Evolutionary conservation across 2,888 invertebrate genomes (phyloP), one percentile per base, ranked within the genome.

Genomic region (Lithophane leautieri): DNA sequence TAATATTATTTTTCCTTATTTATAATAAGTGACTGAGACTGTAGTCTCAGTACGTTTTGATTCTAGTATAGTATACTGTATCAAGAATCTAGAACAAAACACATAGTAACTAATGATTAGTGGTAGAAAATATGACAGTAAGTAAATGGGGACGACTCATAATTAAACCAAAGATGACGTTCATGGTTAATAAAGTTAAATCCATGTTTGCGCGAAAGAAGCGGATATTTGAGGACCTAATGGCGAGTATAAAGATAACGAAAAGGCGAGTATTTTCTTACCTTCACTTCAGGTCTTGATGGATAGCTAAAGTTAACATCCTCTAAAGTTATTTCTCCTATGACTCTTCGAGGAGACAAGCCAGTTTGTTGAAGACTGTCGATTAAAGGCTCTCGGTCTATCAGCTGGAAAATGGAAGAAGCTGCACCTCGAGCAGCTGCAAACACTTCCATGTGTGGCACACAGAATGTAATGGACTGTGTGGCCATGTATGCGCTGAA

Each of bases 221-320:
- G 50, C 28, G 22, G 14, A 7, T 56, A 34, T 52, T 66, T 34
- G 34, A 16, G 28, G 28, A 28, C 9, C 14, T 28, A 34, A 22
- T 52, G 22, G 52, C 16, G 34, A 34, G n/a, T 54, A 6, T 44
- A 2, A n/a, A 54, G 9, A 22, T 58, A 28, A 22, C 12, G n/a
- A 40, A 14, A 4, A 19, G 9, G 12, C 6, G 19, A 22, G 14
- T 47, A 40, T 14, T 40, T 44, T 50, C 14, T 50, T 91, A 97
- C 97, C 94, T 97, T 97, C 0, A 98, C 97, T 86, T 98, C 97
- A 25, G 97, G 97, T 68, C 99, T 94, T 0, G 98, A 97, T 0
- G 99, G 99, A 92, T 99, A 99, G 70, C 97, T 97, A 90, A 99
- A 99, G 86, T 97, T 95, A 2, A 98, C 97, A 84, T 98, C 97